These are phyloP conservation scores for Siniperca knerii DNA, from an alignment of 2,113 vertebrate genomes.

Conservation along the genomic window DNA sequence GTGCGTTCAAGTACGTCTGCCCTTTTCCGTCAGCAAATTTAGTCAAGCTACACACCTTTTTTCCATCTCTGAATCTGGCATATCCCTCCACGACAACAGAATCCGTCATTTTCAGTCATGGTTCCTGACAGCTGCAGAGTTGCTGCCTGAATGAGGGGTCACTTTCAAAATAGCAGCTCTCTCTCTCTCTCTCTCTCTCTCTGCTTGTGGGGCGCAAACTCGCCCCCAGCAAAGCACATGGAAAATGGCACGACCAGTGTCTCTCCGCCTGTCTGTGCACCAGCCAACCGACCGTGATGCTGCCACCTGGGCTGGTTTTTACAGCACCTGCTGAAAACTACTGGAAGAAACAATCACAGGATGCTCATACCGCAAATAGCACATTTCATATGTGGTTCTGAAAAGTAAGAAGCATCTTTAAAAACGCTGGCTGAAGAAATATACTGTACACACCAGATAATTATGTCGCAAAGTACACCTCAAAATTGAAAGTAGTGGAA, in stretches of 20 bases:
- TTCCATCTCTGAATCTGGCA: constrained; percentile 94
- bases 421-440: neutral
- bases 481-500: neutral
- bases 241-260: constrained; percentile 54
- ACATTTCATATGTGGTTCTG: neutral
- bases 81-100: constrained; percentile 97
- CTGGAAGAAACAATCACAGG: neutral
- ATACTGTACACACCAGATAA: neutral
- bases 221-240: constrained; percentile 60
- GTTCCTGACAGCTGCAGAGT: constrained; percentile 92
- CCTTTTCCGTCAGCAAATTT: neutral
- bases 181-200: neutral
- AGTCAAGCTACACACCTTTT: constrained; percentile 86
- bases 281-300: constrained; percentile 10
- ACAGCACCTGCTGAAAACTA: constrained; percentile 41
- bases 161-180: constrained; percentile 93
- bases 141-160: constrained; percentile 87
- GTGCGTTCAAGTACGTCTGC: neutral
- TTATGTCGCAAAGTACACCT: neutral
- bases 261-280: constrained; percentile 14
- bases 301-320: constrained; percentile 51
- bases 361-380: neutral
- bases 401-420: neutral
- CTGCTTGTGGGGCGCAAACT: constrained; percentile 67
- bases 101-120: constrained; percentile 99